phyloP scores from a whole-genome alignment of 2,113 vertebrate species.

The Geococcyx californianus region DNA sequence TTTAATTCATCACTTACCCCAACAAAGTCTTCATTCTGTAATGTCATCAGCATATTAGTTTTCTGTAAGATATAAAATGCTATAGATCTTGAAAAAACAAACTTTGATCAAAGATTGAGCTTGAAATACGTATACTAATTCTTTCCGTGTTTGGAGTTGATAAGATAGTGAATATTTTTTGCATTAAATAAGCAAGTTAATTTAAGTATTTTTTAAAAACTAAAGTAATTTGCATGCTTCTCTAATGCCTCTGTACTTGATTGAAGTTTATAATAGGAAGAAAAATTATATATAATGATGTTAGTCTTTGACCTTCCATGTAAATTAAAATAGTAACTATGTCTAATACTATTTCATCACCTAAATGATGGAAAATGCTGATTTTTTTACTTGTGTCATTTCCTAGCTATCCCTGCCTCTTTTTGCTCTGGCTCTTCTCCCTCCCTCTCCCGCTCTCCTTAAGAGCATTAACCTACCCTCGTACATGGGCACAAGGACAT shows the following conservation, averaged over 20 bases:
- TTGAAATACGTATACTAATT: background rate
- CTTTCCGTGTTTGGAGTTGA: background rate
- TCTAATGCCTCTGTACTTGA: conserved; percentile 29
- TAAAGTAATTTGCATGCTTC: conserved; percentile 25
- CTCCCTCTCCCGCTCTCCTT: background rate
- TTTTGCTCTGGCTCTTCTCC: background rate
- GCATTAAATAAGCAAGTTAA: conserved; percentile 13
- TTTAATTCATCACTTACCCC: conserved; percentile 18
- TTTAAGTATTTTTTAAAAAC: conserved; percentile 36
- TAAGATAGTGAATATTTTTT: background rate
- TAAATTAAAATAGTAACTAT: conserved; percentile 58
- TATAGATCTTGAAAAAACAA: background rate
- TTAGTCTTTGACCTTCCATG: conserved; percentile 59
- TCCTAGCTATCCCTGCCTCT: background rate
- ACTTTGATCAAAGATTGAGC: background rate
- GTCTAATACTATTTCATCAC: conserved; percentile 19
- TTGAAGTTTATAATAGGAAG: conserved; percentile 44
- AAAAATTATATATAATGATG: conserved; percentile 41
- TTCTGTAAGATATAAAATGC: background rate
- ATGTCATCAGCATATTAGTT: background rate
- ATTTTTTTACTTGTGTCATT: background rate
- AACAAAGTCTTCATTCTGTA: background rate
- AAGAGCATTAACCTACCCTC: background rate
- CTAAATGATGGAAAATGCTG: conserved; percentile 21
- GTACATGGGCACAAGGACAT: background rate